These are phyloP conservation scores for Macrobrachium nipponense DNA, from an alignment of 1,140 invertebrate genomes.

Conservation along the genomic window DNA sequence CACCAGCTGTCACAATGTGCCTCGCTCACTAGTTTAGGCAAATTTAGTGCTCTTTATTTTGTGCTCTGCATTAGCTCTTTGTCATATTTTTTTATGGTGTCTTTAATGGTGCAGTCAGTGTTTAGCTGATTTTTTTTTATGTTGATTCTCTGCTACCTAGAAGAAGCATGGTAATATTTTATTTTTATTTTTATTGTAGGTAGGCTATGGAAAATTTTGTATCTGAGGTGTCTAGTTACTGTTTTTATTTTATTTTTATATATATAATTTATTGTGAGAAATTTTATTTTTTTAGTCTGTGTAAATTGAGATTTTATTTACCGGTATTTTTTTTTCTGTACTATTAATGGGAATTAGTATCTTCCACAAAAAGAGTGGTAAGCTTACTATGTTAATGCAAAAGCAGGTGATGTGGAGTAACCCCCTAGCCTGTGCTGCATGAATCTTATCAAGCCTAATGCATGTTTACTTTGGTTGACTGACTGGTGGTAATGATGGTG, in stretches of 20 bases:
- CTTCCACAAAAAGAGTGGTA: conserved; percentile 13
- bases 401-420: conserved; percentile 36
- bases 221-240: not conserved
- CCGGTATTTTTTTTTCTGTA: no score
- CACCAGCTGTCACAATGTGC: conserved; percentile 50
- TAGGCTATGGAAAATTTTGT: conserved; percentile 35
- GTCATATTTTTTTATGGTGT: conserved; percentile 36
- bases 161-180: conserved; percentile 40
- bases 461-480: conserved; percentile 22
- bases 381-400: conserved; percentile 33
- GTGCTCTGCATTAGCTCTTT: conserved; percentile 45
- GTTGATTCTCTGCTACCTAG: conserved; percentile 26
- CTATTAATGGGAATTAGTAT: conserved; percentile 8
- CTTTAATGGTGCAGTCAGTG: conserved; percentile 34
- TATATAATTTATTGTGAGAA: no score
- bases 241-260: conserved; percentile 1
- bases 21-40: conserved; percentile 53
- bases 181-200: conserved; percentile 33
- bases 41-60: conserved; percentile 48
- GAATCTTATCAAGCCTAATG: conserved; percentile 41
- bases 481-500: conserved; percentile 45
- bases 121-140: conserved; percentile 37
- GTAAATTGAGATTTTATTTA: no score
- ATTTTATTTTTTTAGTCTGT: no score
- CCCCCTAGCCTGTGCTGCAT: conserved; percentile 46